Base-by-base conservation (phyloP, 2,888 invertebrate species). In the Cerastoderma edule region DNA sequence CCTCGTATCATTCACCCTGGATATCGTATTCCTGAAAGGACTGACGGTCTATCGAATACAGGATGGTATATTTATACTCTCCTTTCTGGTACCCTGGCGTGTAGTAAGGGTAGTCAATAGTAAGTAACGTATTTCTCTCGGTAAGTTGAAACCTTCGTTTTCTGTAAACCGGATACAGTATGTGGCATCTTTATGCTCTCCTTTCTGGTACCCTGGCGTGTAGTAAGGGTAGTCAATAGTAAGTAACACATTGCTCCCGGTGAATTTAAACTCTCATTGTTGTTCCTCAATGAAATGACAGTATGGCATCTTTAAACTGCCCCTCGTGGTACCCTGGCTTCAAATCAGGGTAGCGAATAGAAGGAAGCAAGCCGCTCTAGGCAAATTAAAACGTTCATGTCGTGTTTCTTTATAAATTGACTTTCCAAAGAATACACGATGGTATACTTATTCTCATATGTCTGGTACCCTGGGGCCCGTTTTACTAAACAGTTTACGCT, bases 191-290 rank as follows among this genome's bases (percentile, higher is more conserved):
- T 80, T 10, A 75, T 83, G 5, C 64, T 83, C 22, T 78, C 83
- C 1, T 83, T 83, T 48, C 53, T 83, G n/a, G 66, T 88, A 24
- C 88, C 88, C 0, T 88, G 88, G 88, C 78, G 88, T 48, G 83
- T 88, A 8, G 78, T 88, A 32, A 76, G 88, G 57, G 85, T 88
- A 48, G 80, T 88, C 8, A 88, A 88, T 78, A 88, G 88, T 88
- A 82, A 78, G 88, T 85, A 54, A 22, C 19, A 10, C 22, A n/a
- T n/a, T n/a, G n/a, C n/a, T 30, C 44, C 44, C n/a, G n/a, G n/a
- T n/a, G n/a, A n/a, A n/a, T n/a, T n/a, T n/a, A n/a, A n/a, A n/a
- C n/a, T n/a, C n/a, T n/a, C n/a, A n/a, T n/a, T n/a, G n/a, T n/a
- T n/a, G n/a, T 80, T 16, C 63, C 71, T 5, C 80, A 80, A 28